These are phyloP conservation scores for Tenebrosternarchus preto DNA, from an alignment of 2,113 vertebrate genomes.

Conservation along the genomic window DNA sequence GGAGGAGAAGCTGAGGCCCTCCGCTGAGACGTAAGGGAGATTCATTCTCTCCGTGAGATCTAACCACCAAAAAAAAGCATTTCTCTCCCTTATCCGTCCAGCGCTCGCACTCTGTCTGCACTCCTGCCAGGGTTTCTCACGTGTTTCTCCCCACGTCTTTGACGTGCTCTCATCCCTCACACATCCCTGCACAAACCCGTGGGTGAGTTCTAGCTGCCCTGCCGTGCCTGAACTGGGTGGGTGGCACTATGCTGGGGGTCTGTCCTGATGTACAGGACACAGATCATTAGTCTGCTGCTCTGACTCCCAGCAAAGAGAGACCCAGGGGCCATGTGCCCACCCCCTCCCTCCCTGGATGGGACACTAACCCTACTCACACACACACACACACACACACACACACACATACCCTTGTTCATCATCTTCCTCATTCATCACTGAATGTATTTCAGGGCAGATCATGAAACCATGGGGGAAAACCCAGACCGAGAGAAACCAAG, in stretches of 20 bases:
- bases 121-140: too few relatives aligned
- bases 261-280: slow-evolving; percentile 74
- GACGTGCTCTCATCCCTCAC: slow-evolving; percentile 41
- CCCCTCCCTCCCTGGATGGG: slow-evolving; percentile 30
- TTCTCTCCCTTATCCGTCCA: slow-evolving; percentile 51
- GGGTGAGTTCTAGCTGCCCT: too few relatives aligned
- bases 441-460: slow-evolving; percentile 65
- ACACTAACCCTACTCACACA: slow-evolving; percentile 52
- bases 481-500: not conserved
- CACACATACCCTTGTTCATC: slow-evolving; percentile 68
- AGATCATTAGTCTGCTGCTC: slow-evolving; percentile 78
- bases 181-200: too few relatives aligned
- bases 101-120: slow-evolving; percentile 40
- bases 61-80: slow-evolving; percentile 67
- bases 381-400: slow-evolving; percentile 50
- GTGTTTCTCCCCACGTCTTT: slow-evolving; percentile 47
- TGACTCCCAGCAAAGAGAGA: slow-evolving; percentile 73
- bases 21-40: slow-evolving; percentile 58
- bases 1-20: slow-evolving; percentile 58
- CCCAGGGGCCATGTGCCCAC: slow-evolving; percentile 66
- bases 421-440: slow-evolving; percentile 58
- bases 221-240: slow-evolving; percentile 81
- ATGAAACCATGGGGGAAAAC: slow-evolving; percentile 19
- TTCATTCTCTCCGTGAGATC: slow-evolving; percentile 64
- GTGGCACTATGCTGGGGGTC: slow-evolving; percentile 67